These are phyloP conservation scores for Lutraria lutraria DNA, from an alignment of 2,888 invertebrate genomes.

Conservation along the genomic window DNA sequence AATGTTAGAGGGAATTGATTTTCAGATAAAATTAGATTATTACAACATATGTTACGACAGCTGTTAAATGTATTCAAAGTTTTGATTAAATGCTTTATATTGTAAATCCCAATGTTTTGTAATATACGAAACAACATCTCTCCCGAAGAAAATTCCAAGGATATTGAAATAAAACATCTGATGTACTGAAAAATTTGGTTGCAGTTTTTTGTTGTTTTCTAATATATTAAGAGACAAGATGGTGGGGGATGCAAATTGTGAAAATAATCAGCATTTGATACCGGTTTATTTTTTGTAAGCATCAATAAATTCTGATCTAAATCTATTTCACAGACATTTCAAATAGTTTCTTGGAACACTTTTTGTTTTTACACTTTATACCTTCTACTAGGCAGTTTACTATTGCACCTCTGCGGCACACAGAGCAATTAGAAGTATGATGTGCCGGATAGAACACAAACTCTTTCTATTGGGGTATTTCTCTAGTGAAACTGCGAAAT, in stretches of 20 bases:
- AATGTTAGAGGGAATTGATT: slow-evolving; percentile 50
- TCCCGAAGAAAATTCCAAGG: slow-evolving; percentile 44
- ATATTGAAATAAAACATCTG: slow-evolving; percentile 57
- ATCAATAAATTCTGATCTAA: slow-evolving; percentile 25
- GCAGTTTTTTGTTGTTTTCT: slow-evolving; percentile 20
- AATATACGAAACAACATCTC: slow-evolving; percentile 44
- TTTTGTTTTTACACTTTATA: slow-evolving; percentile 18
- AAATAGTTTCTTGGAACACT: slow-evolving; percentile 22
- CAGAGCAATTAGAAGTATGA: neutral
- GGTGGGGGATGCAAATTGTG: slow-evolving; percentile 13
- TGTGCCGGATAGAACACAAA: neutral
- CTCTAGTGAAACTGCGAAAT: too few relatives aligned
- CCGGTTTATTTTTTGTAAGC: slow-evolving; percentile 16
- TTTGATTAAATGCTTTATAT: slow-evolving; percentile 52
- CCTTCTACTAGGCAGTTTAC: neutral
- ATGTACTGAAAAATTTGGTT: slow-evolving; percentile 9
- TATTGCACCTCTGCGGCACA: neutral
- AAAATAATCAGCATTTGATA: slow-evolving; percentile 27
- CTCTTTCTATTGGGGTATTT: neutral
- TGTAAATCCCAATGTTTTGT: slow-evolving; percentile 55
- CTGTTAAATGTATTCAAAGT: slow-evolving; percentile 56
- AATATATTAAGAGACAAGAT: neutral
- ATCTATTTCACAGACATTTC: slow-evolving; percentile 24
- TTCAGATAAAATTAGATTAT: slow-evolving; percentile 58
- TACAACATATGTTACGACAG: slow-evolving; percentile 54